Evolutionary conservation across 2,888 invertebrate genomes (phyloP), one percentile per base, ranked within the genome.

Genomic region (Papilio gigon): DNA sequence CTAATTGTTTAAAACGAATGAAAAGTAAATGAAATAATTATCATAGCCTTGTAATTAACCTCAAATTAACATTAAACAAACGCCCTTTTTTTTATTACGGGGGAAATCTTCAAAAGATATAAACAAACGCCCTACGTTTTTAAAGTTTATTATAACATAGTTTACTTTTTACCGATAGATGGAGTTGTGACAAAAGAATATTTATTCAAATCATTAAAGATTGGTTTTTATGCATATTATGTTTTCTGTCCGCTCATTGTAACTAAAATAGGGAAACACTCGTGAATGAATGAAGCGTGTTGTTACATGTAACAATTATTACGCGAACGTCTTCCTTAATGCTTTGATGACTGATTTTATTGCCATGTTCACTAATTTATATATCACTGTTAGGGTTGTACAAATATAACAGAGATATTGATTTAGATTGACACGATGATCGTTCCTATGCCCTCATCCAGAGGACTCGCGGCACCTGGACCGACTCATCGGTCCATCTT

Each of bases 1-100:
- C 25, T 44, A 65, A 72, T 68, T 65, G 30, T 44, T 33, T 35
- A 40, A 50, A 27, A 33, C 22, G n/a, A 53, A n/a, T 2, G 9
- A 27, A 17, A 25, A 47, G 6, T 47, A 20, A 62, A 47, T 62
- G 22, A 50, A 63, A 6, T 62, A 42, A 62, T 47, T 27, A 33
- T 14, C 5, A 47, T 47, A 47, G n/a, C 47, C 42, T 44, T 62
- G 62, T 30, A 63, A 59, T 60, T 25, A 50, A 50, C 4, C 50
- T 50, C 14, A 25, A 12, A 8, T 12, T 12, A 37, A 12, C 14
- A 4, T 37, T 1, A 12, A 37, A 37, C 3, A 3, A 37, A 37
- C 1, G 1, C 37, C 12, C 33, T 33, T 33, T 33, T n/a, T n/a
- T n/a, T n/a, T n/a, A n/a, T n/a, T n/a, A n/a, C n/a, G n/a, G n/a